These are phyloP conservation scores for Trachelus iudaicus DNA, from an alignment of 2,888 invertebrate species.

Conservation along the genomic window DNA sequence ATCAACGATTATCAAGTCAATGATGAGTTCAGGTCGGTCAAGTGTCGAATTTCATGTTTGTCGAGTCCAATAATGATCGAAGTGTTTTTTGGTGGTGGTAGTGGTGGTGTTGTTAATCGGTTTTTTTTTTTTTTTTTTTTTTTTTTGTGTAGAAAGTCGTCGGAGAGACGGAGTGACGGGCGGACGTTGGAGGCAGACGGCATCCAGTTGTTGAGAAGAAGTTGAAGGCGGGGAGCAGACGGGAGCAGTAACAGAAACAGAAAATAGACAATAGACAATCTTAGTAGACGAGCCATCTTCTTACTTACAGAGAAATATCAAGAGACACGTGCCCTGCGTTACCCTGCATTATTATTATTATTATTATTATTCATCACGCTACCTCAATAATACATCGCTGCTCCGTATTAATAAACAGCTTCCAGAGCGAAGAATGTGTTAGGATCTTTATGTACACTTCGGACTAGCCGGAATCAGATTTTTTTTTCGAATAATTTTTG, in stretches of 20 bases:
- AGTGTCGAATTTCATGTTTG: background rate
- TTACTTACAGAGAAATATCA: slow-evolving; percentile 38
- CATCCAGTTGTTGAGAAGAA: slow-evolving; percentile 66
- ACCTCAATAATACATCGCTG: background rate
- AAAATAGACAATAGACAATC: slow-evolving; percentile 64
- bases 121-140: slow-evolving; percentile 29
- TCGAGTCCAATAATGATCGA: slow-evolving; percentile 3
- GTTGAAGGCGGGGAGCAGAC: slow-evolving; percentile 65
- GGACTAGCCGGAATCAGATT: background rate
- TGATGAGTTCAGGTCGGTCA: background rate
- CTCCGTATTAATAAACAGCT: slow-evolving; percentile 7
- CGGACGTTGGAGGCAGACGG: slow-evolving; percentile 66
- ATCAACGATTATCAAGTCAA: background rate
- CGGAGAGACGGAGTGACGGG: slow-evolving; percentile 64
- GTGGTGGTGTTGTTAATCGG: slow-evolving; percentile 10
- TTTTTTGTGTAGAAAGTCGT: slow-evolving; percentile 47
- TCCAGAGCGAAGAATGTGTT: background rate
- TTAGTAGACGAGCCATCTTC: slow-evolving; percentile 58
- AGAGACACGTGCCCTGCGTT: slow-evolving; percentile 31
- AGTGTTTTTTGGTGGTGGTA: slow-evolving; percentile 9
- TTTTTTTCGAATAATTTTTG: background rate
- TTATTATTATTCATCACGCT: slow-evolving; percentile 19
- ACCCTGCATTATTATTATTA: slow-evolving; percentile 19
- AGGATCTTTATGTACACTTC: slow-evolving; percentile 16
- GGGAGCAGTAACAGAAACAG: slow-evolving; percentile 66